Percentiles rank a stretch among this genome's conserved stretches.
phyloP scores from a whole-genome alignment of 2,888 invertebrate genomes.

The Camponotus fellah region DNA sequence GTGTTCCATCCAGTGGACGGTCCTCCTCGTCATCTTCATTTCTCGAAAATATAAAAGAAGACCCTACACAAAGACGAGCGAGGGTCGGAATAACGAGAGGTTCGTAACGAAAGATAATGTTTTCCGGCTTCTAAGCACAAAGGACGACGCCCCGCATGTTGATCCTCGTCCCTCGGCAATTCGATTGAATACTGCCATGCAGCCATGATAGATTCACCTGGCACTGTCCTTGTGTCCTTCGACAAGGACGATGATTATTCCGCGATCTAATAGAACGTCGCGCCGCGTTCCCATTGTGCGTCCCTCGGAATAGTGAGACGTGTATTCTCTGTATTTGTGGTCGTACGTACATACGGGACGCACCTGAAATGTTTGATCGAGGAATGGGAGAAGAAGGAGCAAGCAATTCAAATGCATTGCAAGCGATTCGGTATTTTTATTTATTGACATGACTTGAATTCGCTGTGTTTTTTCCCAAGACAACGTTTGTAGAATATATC shows the following conservation, averaged over 20 bases:
- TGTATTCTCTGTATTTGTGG: conserved; percentile 2
- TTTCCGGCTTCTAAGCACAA: conserved; percentile 53
- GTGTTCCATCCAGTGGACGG: background rate
- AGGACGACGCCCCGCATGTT: background rate
- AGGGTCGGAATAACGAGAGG: background rate
- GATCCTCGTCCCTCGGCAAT: conserved; percentile 35
- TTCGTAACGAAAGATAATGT: conserved; percentile 47
- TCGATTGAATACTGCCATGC: conserved; percentile 19
- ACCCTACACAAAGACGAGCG: conserved; percentile 20
- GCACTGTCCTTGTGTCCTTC: conserved; percentile 41
- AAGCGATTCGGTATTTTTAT: background rate
- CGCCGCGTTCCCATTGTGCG: conserved; percentile 37
- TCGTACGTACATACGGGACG: background rate
- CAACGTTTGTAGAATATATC: background rate
- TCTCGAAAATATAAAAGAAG: conserved; percentile 39
- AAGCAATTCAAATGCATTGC: background rate
- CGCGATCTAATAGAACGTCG: conserved; percentile 51
- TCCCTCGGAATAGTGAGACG: conserved; percentile 43
- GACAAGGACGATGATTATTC: conserved; percentile 46
- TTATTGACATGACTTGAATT: background rate
- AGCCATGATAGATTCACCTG: conserved; percentile 36
- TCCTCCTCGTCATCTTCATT: conserved; percentile 27
- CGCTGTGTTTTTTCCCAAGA: background rate
- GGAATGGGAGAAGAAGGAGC: background rate
- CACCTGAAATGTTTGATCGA: conserved; percentile 14